phyloP scores from a whole-genome alignment of 2,888 invertebrate species.

The Congeria kusceri region DNA sequence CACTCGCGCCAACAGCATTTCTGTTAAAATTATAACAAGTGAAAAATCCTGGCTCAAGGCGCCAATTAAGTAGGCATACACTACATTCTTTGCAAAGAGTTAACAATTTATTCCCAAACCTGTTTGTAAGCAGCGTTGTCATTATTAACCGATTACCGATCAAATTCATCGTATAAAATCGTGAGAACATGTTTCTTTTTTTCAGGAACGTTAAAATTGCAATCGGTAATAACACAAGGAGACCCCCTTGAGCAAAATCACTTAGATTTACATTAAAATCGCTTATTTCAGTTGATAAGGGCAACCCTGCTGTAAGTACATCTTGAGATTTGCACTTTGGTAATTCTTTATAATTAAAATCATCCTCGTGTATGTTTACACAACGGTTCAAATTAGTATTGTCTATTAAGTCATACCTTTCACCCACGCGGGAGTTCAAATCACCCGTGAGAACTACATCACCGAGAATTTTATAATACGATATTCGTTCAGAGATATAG shows the following conservation, averaged over 20 bases:
- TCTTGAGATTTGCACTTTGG: constrained; percentile 12
- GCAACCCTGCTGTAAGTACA: neutral
- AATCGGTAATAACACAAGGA: too few relatives aligned
- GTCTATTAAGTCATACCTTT: constrained; percentile 5
- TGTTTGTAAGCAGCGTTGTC: constrained; percentile 10
- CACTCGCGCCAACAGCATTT: constrained; percentile 17
- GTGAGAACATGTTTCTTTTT: too few relatives aligned
- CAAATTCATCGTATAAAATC: too few relatives aligned
- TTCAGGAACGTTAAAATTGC: too few relatives aligned
- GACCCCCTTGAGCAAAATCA: too few relatives aligned
- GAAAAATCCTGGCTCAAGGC: constrained; percentile 8
- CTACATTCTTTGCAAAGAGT: constrained; percentile 25
- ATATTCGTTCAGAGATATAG: constrained; percentile 2
- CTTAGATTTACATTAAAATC: too few relatives aligned
- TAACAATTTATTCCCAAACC: constrained; percentile 17
- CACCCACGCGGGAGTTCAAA: constrained; percentile 28
- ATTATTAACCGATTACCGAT: too few relatives aligned
- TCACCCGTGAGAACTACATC: constrained; percentile 20
- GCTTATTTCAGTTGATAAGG: too few relatives aligned
- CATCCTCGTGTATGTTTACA: constrained; percentile 13
- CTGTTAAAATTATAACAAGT: constrained; percentile 2
- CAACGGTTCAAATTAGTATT: constrained; percentile 16
- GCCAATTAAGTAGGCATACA: constrained; percentile 16
- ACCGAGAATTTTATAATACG: constrained; percentile 11
- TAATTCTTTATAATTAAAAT: constrained; percentile 6